Base-by-base conservation (phyloP, 2,888 invertebrate genomes). In the Ichneumon xanthorius region DNA sequence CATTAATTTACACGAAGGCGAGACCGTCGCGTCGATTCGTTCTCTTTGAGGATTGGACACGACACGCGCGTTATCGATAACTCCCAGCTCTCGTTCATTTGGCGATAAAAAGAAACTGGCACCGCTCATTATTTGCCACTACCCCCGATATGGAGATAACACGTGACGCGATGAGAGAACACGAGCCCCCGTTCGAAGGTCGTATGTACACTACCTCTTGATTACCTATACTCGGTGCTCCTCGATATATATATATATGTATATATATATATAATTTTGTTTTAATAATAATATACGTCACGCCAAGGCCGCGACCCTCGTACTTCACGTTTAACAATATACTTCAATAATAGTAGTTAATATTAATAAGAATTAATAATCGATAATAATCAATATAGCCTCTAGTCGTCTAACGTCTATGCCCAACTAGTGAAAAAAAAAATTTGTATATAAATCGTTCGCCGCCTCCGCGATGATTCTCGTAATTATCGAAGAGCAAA, bases 371-470 rank as follows among this genome's bases (percentile, higher is more conserved):
- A 88, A 86, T 89, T 90, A 85, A 86, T 89, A 87, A 89, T 90
- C 81, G 88, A 89, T 91, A 90, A 90, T 92, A 91, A 89, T 90
- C 89, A 91, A 91, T 92, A 92, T 93, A 93, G 93, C 93, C 92
- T 93, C 93, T 93, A 93, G 92, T 93, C 92, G 90, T 92, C 92
- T 92, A 93, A 90, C 88, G 87, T 91, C 92, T 92, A 93, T 90
- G 91, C 90, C 91, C 92, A 92, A 90, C 91, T 92, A 93, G 90
- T 91, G 89, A 92, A 92, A 91, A 85, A 63, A 73, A 85, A 63
- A 86, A 73, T 86, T 88, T 85, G 80, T 85, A 83, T 88, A 87
- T 79, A 80, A 87, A 87, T 87, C 76, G 80, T 72, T 87, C 73
- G 80, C 80, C 80, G 77, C 67, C 61, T 80, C 48, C 45, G 68